These are phyloP conservation scores for Apodemia duryi DNA, from an alignment of 2,888 invertebrate genomes.

Conservation along the genomic window DNA sequence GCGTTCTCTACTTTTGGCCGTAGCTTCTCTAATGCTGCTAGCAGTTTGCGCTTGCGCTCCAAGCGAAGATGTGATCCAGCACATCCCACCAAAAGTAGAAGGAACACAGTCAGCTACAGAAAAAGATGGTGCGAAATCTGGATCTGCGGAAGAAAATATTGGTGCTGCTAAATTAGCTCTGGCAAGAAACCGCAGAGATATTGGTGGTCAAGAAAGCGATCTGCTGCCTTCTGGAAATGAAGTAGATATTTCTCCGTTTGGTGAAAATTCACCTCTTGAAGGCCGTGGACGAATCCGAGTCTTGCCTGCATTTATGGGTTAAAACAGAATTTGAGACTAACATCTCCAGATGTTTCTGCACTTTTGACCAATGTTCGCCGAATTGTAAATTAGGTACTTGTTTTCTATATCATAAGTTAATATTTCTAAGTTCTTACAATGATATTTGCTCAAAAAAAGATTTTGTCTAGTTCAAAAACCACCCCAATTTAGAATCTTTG, in stretches of 20 bases:
- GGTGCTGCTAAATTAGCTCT: constrained; percentile 46
- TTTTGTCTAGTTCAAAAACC: background rate
- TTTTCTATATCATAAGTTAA: background rate
- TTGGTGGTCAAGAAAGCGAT: constrained; percentile 60
- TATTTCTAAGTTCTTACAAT: background rate
- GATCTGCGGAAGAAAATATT: constrained; percentile 63
- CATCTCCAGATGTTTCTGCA: background rate
- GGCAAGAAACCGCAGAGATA: constrained; percentile 49
- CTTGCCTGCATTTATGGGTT: constrained; percentile 67
- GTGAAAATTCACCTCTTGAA: constrained; percentile 48
- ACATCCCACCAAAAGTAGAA: constrained; percentile 60
- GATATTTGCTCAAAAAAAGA: background rate
- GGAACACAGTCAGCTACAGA: constrained; percentile 70
- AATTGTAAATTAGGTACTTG: constrained; percentile 6
- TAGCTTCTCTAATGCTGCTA: constrained; percentile 66
- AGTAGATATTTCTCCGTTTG: constrained; percentile 57
- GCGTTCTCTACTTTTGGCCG: constrained; percentile 65
- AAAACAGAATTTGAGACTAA: constrained; percentile 26
- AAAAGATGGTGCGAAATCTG: constrained; percentile 61
- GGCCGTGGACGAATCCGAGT: constrained; percentile 65
- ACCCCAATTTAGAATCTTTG: too few relatives aligned
- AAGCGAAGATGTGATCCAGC: constrained; percentile 61
- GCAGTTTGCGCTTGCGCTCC: constrained; percentile 64
- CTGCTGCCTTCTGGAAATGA: constrained; percentile 55
- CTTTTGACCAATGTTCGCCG: background rate